Base-by-base conservation (phyloP, 2,888 invertebrate genomes). In the Labia minor region DNA sequence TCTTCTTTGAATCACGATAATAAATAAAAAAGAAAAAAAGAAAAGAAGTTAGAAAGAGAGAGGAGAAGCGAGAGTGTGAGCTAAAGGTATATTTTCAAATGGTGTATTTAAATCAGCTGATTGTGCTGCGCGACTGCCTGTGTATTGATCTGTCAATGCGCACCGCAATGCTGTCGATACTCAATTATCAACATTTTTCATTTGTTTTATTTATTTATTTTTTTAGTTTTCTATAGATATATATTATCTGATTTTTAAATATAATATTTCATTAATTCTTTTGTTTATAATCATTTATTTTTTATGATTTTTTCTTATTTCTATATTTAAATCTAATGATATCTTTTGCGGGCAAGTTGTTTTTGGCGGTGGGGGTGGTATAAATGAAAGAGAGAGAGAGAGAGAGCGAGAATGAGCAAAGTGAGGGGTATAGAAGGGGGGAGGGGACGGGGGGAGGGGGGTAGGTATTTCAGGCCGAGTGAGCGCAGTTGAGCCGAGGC, bases 141-240 rank as follows among this genome's bases (percentile, higher is more conserved):
- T 6, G 33, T 49, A 49, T 49, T 49, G 49, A 49, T 49, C 49
- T 49, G 49, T 49, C 49, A 49, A 16, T 49, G 49, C 49, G 49
- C 49, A 49, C 49, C 49, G 49, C 49, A 49, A 49, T 49, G 49
- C 49, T 14, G 49, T 49, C 49, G 49, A 49, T n/a, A 49, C 26
- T 26, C 26, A 26, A 33, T 33, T 33, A 33, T 8, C 6, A 33
- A 6, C 33, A 11, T 11, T 8, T 33, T 33, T 33, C 6, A 33
- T n/a, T n/a, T n/a, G n/a, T n/a, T 37, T 37, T 37, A n/a, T 37
- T 11, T 37, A 37, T 37, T n/a, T n/a, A n/a, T n/a, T n/a, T n/a
- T n/a, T n/a, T n/a, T n/a, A n/a, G n/a, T n/a, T n/a, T n/a, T 18
- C 62, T n/a, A 62, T 10, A 61, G n/a, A 61, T 10, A 61, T 18